A percentile compares a stretch with the other conserved stretches of the same genome.
Evolutionary conservation across 2,888 invertebrate species (phyloP).

Genomic region (Archaeoteleia sp.): DNA sequence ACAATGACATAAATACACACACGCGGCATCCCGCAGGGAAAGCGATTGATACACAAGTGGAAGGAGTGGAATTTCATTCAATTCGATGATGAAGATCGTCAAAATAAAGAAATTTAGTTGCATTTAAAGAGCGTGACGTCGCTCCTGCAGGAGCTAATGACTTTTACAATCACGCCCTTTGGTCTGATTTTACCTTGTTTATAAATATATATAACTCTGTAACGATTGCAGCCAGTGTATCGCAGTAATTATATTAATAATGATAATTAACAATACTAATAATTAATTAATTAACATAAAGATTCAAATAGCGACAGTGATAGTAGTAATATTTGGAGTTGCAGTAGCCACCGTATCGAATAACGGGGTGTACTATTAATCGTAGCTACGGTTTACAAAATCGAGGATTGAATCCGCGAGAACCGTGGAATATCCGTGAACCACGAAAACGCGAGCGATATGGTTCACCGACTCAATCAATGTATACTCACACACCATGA

Average conservation of each 20-base stretch:
- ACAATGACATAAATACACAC: background rate
- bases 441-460: slow-evolving; percentile 68
- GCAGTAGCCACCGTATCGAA: slow-evolving; percentile 23
- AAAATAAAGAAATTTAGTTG: slow-evolving; percentile 17
- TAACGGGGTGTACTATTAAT: slow-evolving; percentile 16
- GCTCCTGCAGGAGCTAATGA: slow-evolving; percentile 8
- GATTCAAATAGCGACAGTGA: slow-evolving; percentile 48
- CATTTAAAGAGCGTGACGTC: slow-evolving; percentile 9
- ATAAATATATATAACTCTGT: slow-evolving; percentile 45
- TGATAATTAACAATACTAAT: slow-evolving; percentile 52
- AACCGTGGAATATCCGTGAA: slow-evolving; percentile 63
- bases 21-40: slow-evolving; percentile 14
- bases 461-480: slow-evolving; percentile 66
- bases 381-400: slow-evolving; percentile 49
- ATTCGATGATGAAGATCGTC: slow-evolving; percentile 1
- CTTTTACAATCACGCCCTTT: background rate
- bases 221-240: slow-evolving; percentile 46
- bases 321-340: slow-evolving; percentile 46
- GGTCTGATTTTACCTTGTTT: background rate
- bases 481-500: slow-evolving; percentile 72
- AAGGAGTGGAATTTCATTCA: slow-evolving; percentile 49
- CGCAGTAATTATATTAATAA: slow-evolving; percentile 54
- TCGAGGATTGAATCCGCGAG: slow-evolving; percentile 50
- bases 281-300: slow-evolving; percentile 45
- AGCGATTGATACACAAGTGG: slow-evolving; percentile 56